Conservation (phyloP, 2,888 invertebrate species). For the Limnephilus lunatus region DNA sequence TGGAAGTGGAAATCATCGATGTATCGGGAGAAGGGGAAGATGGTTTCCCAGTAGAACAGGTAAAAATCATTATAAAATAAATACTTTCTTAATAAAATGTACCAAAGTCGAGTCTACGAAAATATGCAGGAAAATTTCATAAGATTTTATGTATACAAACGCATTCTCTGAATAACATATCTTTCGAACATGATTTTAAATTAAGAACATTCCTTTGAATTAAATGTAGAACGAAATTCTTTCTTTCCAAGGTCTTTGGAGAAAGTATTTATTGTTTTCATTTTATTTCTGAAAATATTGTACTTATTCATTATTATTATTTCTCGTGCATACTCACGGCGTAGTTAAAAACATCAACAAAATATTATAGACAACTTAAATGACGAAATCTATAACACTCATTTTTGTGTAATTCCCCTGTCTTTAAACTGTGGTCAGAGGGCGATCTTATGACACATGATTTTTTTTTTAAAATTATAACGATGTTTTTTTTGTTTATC, state of each 20-base stretch:
- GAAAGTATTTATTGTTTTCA: background rate
- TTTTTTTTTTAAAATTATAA: too few species aligned
- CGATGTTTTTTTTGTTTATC: background rate
- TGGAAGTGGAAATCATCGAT: conserved; percentile 88
- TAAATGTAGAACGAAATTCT: background rate
- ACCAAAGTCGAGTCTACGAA: background rate
- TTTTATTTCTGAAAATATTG: background rate
- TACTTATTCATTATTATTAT: background rate
- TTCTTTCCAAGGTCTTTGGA: background rate
- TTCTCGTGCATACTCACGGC: background rate
- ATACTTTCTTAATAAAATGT: background rate
- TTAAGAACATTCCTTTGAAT: background rate
- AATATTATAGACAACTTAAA: background rate
- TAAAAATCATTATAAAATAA: conserved; percentile 67
- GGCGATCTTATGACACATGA: too few species aligned
- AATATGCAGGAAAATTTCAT: background rate
- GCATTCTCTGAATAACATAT: background rate
- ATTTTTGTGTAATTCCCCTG: too few species aligned
- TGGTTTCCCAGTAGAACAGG: conserved; percentile 79
- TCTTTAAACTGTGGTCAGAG: too few species aligned
- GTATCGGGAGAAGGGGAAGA: conserved; percentile 84
- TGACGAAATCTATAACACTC: too few species aligned
- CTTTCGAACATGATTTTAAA: background rate
- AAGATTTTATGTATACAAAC: background rate
- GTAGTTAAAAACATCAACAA: background rate